These are phyloP conservation scores for Perccottus glenii DNA, from an alignment of 2,113 vertebrate genomes.

Conservation along the genomic window DNA sequence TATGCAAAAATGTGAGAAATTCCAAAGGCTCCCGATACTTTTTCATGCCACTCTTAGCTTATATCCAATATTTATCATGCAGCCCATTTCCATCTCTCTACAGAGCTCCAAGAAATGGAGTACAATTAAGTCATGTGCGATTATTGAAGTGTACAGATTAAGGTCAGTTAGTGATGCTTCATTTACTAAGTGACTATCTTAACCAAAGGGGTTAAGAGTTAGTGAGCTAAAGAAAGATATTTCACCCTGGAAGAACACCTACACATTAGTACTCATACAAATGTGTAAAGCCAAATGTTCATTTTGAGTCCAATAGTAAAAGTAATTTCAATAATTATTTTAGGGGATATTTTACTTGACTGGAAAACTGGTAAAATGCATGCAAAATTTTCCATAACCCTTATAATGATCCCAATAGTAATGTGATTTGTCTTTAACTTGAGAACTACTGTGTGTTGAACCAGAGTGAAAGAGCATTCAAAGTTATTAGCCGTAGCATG, in stretches of 20 bases:
- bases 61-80: background rate
- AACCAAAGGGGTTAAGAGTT: conserved; percentile 51
- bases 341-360: background rate
- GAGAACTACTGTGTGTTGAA: conserved; percentile 13
- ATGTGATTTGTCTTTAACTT: no score
- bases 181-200: conserved; percentile 16
- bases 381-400: no score
- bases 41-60: background rate
- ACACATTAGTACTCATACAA: no score
- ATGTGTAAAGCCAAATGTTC: no score
- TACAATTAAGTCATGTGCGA: conserved; percentile 4
- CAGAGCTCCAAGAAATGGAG: conserved; percentile 7
- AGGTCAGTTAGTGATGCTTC: background rate
- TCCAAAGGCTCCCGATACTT: no score
- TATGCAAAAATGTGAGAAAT: no score
- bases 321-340: background rate
- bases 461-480: conserved; percentile 34
- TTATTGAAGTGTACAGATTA: conserved; percentile 38
- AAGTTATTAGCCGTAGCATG: conserved; percentile 34
- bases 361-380: no score
- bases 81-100: background rate
- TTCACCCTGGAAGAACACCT: conserved; percentile 57
- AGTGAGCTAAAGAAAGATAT: conserved; percentile 55
- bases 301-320: conserved; percentile 6
- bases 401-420: no score